Conservation (phyloP, 2,797 vertebrate species). For the Enteromius viviparus region DNA sequence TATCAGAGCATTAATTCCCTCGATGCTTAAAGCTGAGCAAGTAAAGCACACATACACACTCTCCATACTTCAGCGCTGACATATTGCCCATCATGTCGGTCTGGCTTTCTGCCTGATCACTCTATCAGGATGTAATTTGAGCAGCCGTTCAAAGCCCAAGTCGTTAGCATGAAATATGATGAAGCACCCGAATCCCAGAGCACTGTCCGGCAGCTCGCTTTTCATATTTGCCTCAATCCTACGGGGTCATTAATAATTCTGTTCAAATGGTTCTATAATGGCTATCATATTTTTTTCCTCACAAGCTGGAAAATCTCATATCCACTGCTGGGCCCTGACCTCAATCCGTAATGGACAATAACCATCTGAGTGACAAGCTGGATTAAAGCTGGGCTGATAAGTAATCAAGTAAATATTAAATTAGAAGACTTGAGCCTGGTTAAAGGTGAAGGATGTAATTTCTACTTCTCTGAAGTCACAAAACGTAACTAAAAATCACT, state of each 20-base stretch:
- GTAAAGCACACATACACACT: constrained; percentile 33
- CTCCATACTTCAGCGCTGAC: constrained; percentile 37
- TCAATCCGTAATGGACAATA: constrained; percentile 23
- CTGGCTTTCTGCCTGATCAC: constrained; percentile 54
- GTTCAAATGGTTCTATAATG: constrained; percentile 42
- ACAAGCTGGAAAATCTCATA: constrained; percentile 41
- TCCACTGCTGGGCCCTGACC: constrained; percentile 22
- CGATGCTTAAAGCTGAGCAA: constrained; percentile 28
- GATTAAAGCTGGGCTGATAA: background rate
- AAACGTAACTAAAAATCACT: background rate
- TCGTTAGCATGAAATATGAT: constrained; percentile 57
- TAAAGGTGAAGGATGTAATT: background rate
- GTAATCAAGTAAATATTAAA: constrained; percentile 10
- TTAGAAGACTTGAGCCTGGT: background rate
- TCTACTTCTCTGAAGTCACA: background rate
- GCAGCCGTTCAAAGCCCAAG: constrained; percentile 40
- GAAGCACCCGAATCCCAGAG: constrained; percentile 31
- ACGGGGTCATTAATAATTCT: constrained; percentile 55
- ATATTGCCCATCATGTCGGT: constrained; percentile 48
- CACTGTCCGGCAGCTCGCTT: constrained; percentile 31
- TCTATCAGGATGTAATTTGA: constrained; percentile 57
- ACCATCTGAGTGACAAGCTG: constrained; percentile 5
- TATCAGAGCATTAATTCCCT: constrained; percentile 49
- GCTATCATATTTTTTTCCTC: constrained; percentile 36
- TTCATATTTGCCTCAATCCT: constrained; percentile 40